phyloP scores from a whole-genome alignment of 2,888 invertebrate genomes.

The Drosophila parthenogenetica region DNA sequence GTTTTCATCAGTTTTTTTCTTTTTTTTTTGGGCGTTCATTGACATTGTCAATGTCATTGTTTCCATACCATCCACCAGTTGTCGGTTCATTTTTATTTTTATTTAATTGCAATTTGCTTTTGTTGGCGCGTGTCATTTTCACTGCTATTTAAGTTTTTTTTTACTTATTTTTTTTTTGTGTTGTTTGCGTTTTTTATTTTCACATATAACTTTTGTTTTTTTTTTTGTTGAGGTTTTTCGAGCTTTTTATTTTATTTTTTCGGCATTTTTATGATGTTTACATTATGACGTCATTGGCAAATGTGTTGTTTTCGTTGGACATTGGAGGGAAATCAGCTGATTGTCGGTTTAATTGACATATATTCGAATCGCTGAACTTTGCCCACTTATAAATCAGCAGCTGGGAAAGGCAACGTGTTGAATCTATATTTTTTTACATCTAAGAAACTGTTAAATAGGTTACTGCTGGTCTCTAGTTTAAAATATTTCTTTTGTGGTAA shows the following conservation, averaged over 20 bases:
- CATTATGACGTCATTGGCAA: constrained; percentile 74
- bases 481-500: too few species aligned
- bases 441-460: too few species aligned
- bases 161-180: constrained; percentile 41
- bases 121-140: constrained; percentile 66
- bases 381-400: constrained; percentile 3
- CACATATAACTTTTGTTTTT: constrained; percentile 16
- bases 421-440: not conserved
- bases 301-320: constrained; percentile 55
- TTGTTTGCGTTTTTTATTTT: constrained; percentile 32
- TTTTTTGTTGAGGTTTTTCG: constrained; percentile 22
- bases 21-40: constrained; percentile 71
- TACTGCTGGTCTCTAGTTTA: too few species aligned
- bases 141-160: constrained; percentile 60
- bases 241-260: constrained; percentile 44
- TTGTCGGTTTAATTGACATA: constrained; percentile 64
- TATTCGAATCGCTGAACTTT: constrained; percentile 68
- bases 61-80: constrained; percentile 62
- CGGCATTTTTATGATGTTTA: constrained; percentile 77
- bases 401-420: not conserved
- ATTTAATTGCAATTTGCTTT: constrained; percentile 77
- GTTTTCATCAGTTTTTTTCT: constrained; percentile 28
- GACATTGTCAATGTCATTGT: constrained; percentile 82
- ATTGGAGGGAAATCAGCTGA: constrained; percentile 70
- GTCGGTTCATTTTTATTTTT: constrained; percentile 59